These are phyloP conservation scores for Drosophila lini DNA, from an alignment of 1,140 invertebrate genomes.

Conservation along the genomic window DNA sequence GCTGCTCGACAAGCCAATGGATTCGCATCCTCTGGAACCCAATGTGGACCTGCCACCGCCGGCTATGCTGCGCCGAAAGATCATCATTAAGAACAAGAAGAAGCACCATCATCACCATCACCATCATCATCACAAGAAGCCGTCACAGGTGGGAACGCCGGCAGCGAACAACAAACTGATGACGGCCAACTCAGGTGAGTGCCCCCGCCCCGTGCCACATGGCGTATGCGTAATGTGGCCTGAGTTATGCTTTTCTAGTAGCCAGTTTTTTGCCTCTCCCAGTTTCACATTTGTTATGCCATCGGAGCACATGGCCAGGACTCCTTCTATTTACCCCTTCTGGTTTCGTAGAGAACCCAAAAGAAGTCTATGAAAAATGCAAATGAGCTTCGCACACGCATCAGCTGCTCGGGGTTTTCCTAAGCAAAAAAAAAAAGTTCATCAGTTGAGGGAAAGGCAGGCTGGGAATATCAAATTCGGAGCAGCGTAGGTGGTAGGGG, in stretches of 20 bases:
- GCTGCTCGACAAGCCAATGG: conserved; percentile 94
- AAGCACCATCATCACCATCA: conserved; percentile 95
- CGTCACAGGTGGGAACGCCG: conserved; percentile 49
- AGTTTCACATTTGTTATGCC: conserved; percentile 46
- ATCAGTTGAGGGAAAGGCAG: conserved; percentile 16
- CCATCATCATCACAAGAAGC: conserved; percentile 86
- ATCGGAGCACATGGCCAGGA: conserved; percentile 21
- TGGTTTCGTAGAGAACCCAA: background rate
- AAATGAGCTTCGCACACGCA: conserved; percentile 69
- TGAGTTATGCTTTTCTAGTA: conserved; percentile 32
- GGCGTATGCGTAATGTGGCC: conserved; percentile 41
- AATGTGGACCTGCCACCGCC: conserved; percentile 95
- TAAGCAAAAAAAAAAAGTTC: conserved; percentile 20
- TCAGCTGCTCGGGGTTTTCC: conserved; percentile 30
- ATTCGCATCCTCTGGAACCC: conserved; percentile 92
- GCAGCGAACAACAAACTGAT: conserved; percentile 73
- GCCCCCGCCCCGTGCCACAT: conserved; percentile 11
- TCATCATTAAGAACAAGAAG: conserved; percentile 99
- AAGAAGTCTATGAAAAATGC: conserved; percentile 54
- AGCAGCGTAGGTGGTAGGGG: background rate
- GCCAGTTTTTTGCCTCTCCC: conserved; percentile 15
- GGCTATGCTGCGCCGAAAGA: conserved; percentile 93
- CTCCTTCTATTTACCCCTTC: background rate
- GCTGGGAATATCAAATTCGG: conserved; percentile 31
- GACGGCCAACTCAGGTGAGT: conserved; percentile 82